Base-by-base conservation (phyloP, 2,113 vertebrate species). In the Ptychochromis oligacanthus region DNA sequence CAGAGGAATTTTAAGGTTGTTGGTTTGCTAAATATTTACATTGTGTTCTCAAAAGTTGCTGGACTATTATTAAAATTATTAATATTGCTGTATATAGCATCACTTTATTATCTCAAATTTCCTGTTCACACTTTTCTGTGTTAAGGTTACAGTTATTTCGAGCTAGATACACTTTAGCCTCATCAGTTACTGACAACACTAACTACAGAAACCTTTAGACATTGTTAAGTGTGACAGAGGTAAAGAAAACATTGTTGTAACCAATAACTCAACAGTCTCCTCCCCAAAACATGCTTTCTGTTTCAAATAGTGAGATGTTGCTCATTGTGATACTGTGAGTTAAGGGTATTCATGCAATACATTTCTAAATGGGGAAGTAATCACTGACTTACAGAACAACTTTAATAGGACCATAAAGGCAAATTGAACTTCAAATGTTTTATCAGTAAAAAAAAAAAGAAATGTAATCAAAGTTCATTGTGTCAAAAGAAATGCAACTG, bases 151-250 rank as follows among this genome's bases (percentile, higher is more conserved):
- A 72, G 18, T 5, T 1, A 31, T 52, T 70, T 52, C 5, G 49
- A 10, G 18, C 0, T n/a, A 31, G 11, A 52, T 52, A 31, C 26
- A 72, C 12, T 70, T 70, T 70, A 5, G 1, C 15, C 10, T 52
- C 0, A 0, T 70, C 24, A 70, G 15, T 20, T 0, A 49, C 0
- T 31, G 43, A 70, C 24, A 52, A 26, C 0, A 31, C 9, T 0
- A 70, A 49, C 40, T 28, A 36, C 20, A 36, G 10, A 0, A 70
- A 49, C 8, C 62, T 46, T 65, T 20, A n/a, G 3, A 54, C 52
- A 49, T 2, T 10, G 11, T 15, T 5, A 67, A 49, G 15, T 70
- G 43, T 5, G 65, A 31, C 65, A 31, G 43, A 70, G 0, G 0
- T 0, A 72, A 52, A 24, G 18, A 49, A 0, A 24, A 70, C 15